A percentile compares a stretch with the other conserved stretches of the same genome.
phyloP scores from a whole-genome alignment of 2,797 vertebrate genomes.

The Pangasius sanitwongsei region DNA sequence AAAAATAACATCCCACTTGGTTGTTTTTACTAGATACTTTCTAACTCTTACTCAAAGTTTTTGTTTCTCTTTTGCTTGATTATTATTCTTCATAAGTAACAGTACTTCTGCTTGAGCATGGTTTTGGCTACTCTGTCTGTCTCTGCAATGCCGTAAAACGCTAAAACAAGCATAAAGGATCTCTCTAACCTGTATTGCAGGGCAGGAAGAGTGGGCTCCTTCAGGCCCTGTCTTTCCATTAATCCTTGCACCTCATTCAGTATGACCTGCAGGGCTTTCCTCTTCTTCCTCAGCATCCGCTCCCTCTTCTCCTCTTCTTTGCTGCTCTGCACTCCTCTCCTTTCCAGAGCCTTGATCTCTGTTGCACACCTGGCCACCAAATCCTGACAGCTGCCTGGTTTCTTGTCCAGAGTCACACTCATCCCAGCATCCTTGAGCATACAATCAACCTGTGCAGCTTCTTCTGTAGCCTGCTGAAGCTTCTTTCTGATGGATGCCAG shows the following conservation, averaged over 20 bases:
- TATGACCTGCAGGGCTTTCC: constrained; percentile 66
- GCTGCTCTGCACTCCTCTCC: constrained; percentile 4
- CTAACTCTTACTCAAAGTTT: neutral
- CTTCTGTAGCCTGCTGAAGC: constrained; percentile 66
- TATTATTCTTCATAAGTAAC: neutral
- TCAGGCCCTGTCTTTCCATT: constrained; percentile 76
- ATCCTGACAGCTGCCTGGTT: constrained; percentile 59
- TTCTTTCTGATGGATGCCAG: constrained; percentile 60
- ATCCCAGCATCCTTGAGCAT: constrained; percentile 70
- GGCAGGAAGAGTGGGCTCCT: constrained; percentile 85
- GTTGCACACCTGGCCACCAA: constrained; percentile 51
- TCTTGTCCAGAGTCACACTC: constrained; percentile 64
- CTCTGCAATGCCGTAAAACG: neutral
- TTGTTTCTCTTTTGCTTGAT: neutral
- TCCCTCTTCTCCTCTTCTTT: constrained; percentile 57
- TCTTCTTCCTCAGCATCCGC: constrained; percentile 67
- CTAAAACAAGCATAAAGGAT: neutral
- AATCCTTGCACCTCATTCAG: constrained; percentile 77
- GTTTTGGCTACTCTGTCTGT: neutral
- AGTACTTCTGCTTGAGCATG: neutral
- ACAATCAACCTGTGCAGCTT: constrained; percentile 73
- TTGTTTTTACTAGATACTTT: neutral
- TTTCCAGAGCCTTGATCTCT: constrained; percentile 49
- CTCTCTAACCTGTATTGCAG: constrained; percentile 83
- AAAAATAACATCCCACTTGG: neutral